A percentile compares a stretch with the other conserved stretches of the same genome.
These are phyloP conservation scores for Dysmachus trigonus DNA, from an alignment of 2,888 invertebrate genomes.

Conservation along the genomic window DNA sequence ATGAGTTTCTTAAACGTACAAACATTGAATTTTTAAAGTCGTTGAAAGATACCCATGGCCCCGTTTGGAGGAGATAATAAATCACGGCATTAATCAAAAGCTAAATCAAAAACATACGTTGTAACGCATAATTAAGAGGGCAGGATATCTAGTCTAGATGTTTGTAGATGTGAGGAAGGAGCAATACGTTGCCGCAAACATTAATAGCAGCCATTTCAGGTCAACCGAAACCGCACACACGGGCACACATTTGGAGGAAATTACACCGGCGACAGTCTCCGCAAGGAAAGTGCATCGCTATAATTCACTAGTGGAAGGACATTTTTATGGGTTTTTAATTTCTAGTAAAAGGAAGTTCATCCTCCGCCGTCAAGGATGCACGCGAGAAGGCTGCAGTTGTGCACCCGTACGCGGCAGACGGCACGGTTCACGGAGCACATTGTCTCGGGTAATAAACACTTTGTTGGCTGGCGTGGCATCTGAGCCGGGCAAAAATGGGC, in stretches of 20 bases:
- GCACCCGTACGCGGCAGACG: background rate
- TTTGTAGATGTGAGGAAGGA: no score
- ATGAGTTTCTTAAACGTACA: no score
- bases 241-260: conserved; percentile 43
- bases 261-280: conserved; percentile 41
- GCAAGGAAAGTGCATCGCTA: conserved; percentile 25
- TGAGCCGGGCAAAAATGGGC: background rate
- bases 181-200: background rate
- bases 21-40: background rate
- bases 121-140: background rate
- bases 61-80: background rate
- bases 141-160: no score
- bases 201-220: conserved; percentile 19
- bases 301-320: conserved; percentile 47
- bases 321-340: conserved; percentile 50
- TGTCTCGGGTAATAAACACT: conserved; percentile 49
- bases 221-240: conserved; percentile 11
- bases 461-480: conserved; percentile 23
- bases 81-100: background rate
- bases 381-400: background rate
- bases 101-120: background rate
- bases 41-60: background rate
- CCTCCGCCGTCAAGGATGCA: conserved; percentile 6
- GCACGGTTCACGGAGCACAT: conserved; percentile 3
- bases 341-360: conserved; percentile 46